These are phyloP conservation scores for Lethenteron reissneri DNA, from an alignment of 2,113 vertebrate genomes.

Conservation along the genomic window DNA sequence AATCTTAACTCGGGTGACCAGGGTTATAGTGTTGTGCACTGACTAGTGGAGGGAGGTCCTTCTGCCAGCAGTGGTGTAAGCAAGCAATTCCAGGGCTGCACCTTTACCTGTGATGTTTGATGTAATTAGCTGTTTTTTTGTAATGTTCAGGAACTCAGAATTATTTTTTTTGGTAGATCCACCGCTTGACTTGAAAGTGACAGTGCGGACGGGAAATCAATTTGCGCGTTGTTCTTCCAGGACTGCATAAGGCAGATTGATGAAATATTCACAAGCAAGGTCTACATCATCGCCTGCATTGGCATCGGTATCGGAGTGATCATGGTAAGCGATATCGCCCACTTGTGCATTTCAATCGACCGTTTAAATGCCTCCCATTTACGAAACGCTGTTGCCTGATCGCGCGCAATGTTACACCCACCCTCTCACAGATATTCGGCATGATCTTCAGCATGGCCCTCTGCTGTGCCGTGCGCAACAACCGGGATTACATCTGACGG, in stretches of 20 bases:
- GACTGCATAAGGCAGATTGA: background rate
- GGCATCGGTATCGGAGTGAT: slow-evolving; percentile 3
- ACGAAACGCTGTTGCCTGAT: background rate
- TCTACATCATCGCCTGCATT: slow-evolving; percentile 5
- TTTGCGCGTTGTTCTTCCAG: background rate
- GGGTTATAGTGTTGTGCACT: too few relatives aligned
- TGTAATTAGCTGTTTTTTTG: too few relatives aligned
- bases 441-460: slow-evolving; percentile 4
- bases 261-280: background rate
- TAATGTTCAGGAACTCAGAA: too few relatives aligned
- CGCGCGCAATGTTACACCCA: background rate
- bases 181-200: too few relatives aligned
- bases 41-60: too few relatives aligned
- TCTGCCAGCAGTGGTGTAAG: too few relatives aligned
- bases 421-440: background rate
- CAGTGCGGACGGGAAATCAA: background rate
- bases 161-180: too few relatives aligned
- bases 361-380: background rate
- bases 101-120: too few relatives aligned
- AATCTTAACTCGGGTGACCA: too few relatives aligned
- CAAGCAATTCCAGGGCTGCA: too few relatives aligned
- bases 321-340: background rate
- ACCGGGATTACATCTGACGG: slow-evolving; percentile 1
- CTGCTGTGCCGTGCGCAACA: slow-evolving; percentile 4
- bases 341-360: background rate